These are phyloP conservation scores for Hedya salicella DNA, from an alignment of 2,888 invertebrate species.

Conservation along the genomic window DNA sequence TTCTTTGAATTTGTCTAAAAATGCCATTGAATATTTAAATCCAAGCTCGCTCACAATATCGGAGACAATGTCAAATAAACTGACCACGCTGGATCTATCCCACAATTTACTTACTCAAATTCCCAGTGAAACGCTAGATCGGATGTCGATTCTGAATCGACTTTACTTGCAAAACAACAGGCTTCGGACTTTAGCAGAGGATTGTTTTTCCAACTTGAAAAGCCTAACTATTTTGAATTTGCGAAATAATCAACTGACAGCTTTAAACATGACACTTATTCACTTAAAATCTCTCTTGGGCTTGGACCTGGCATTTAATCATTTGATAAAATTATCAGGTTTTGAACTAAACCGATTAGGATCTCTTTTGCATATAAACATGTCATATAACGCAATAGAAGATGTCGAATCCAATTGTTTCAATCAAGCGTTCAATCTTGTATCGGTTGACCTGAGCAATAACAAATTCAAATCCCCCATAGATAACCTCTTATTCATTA, in stretches of 20 bases:
- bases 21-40: slow-evolving; percentile 57
- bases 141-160: slow-evolving; percentile 54
- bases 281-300: slow-evolving; percentile 59
- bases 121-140: slow-evolving; percentile 53
- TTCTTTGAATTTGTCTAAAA: slow-evolving; percentile 65
- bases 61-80: slow-evolving; percentile 48
- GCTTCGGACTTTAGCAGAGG: slow-evolving; percentile 57
- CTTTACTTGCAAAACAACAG: slow-evolving; percentile 65
- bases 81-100: slow-evolving; percentile 65
- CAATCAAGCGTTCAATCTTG: slow-evolving; percentile 59
- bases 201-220: slow-evolving; percentile 58
- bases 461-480: slow-evolving; percentile 63
- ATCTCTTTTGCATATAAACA: slow-evolving; percentile 61
- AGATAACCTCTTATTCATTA: slow-evolving; percentile 63
- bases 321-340: slow-evolving; percentile 57
- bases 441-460: slow-evolving; percentile 63
- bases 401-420: slow-evolving; percentile 67
- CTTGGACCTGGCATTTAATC: slow-evolving; percentile 66
- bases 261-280: slow-evolving; percentile 63
- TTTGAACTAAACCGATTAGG: slow-evolving; percentile 64
- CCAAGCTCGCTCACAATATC: slow-evolving; percentile 55
- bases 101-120: slow-evolving; percentile 59
- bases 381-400: slow-evolving; percentile 66
- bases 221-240: slow-evolving; percentile 57
- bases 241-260: slow-evolving; percentile 59